Evolutionary conservation across 2,888 invertebrate species (phyloP), one percentile per base, ranked within the genome.

Genomic region (Eledone cirrhosa): DNA sequence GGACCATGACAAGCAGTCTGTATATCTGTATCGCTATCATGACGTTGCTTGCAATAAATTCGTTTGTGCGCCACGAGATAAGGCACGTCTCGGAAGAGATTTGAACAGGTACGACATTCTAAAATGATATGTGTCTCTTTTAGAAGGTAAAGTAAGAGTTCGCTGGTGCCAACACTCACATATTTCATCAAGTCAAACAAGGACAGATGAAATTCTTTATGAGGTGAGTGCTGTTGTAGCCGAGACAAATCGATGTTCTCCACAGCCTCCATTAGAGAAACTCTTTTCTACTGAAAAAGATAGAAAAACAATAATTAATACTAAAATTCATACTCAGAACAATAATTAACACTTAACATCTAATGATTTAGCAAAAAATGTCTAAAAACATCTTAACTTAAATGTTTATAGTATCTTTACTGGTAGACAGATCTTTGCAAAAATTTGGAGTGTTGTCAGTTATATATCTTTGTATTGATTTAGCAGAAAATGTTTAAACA

Each of bases 131-230:
- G 72, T 0, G 72, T 72, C 29, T 72, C 72, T 41, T 72, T 72
- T 13, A 72, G 22, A 41, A 72, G 24, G 22, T 72, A 72, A 41
- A 22, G 72, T 41, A 72, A 41, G 1, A 72, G 22, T 72, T 72
- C 72, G 22, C 33, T 33, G 22, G 72, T 72, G 72, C 72, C 72
- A 33, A 72, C 72, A 22, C 72, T 72, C n/a, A 72, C 72, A 33
- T 33, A 72, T 72, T 72, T 33, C 72, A 72, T 72, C 31, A 72
- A 31, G n/a, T 72, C 72, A 33, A 72, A 13, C 41, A 72, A 72
- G 13, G 72, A 33, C 1, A 72, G 72, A n/a, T 72, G 72, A 29
- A 33, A 22, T 22, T 29, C 31, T 29, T 31, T 27, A 22, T 41
- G 41, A 16, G 72, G 72, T 22, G 41, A 13, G 11, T 72, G 72